phyloP scores from a whole-genome alignment of 2,113 vertebrate genomes.

The Cyprinus carpio region DNA sequence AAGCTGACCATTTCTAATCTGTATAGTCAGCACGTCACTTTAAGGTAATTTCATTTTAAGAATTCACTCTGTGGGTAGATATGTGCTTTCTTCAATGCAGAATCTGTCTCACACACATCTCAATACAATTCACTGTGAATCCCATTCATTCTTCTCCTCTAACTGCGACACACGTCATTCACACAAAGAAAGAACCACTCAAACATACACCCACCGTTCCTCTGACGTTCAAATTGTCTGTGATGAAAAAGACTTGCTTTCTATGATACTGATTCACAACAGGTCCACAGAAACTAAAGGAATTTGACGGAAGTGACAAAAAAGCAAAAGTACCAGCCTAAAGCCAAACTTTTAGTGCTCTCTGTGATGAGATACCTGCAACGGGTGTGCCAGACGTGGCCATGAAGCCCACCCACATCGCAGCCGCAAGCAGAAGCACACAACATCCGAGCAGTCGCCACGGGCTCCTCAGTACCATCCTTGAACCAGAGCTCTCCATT shows the following conservation, averaged over 20 bases:
- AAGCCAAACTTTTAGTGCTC: no score
- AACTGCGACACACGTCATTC: constrained; percentile 6
- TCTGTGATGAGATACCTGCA: constrained; percentile 61
- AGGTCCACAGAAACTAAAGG: neutral
- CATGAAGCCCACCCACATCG: constrained; percentile 61
- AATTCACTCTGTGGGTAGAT: neutral
- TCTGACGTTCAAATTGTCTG: neutral
- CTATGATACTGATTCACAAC: neutral
- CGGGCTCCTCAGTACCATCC: constrained; percentile 55
- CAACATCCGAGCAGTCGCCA: constrained; percentile 43
- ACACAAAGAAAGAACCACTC: constrained; percentile 31
- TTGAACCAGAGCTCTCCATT: constrained; percentile 60
- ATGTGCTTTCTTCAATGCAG: neutral
- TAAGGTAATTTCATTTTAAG: neutral
- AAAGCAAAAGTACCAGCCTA: neutral
- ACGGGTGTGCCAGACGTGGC: constrained; percentile 63
- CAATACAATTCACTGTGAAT: constrained; percentile 12
- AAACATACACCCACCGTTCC: neutral
- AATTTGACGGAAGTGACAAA: neutral
- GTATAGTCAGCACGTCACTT: neutral
- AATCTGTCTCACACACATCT: neutral
- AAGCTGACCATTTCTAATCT: neutral
- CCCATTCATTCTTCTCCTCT: constrained; percentile 9
- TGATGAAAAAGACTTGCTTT: neutral
- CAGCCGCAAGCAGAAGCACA: constrained; percentile 54